Percentiles rank a stretch among this genome's conserved stretches.
Conservation (phyloP, 2,113 vertebrate species). For the Taxidea taxus region DNA sequence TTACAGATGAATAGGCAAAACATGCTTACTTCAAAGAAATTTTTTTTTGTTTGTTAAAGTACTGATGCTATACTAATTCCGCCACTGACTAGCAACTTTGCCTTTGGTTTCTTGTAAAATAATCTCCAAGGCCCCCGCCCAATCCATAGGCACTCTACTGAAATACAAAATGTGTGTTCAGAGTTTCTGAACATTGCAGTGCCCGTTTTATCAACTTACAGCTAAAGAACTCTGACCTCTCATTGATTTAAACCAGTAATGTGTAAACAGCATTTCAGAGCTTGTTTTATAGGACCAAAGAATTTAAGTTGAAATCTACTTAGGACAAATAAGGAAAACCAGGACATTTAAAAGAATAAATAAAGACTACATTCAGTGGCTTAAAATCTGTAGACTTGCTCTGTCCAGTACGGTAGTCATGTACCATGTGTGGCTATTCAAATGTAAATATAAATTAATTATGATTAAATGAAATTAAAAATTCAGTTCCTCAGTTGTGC, state of each 20-base stretch:
- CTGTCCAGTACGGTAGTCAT: not conserved
- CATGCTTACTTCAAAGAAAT: not conserved
- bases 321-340: not conserved
- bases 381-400: not conserved
- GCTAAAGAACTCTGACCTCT: slow-evolving; percentile 56
- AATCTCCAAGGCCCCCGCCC: not conserved
- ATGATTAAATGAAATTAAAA: not conserved
- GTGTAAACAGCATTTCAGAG: slow-evolving; percentile 45
- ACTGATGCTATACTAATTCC: not conserved
- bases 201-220: not conserved
- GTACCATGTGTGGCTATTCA: not conserved
- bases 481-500: not conserved
- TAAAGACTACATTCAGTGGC: not conserved
- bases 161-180: not conserved
- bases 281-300: slow-evolving; percentile 46
- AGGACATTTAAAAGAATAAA: not conserved
- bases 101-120: not conserved
- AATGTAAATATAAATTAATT: not conserved
- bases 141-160: not conserved
- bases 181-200: not conserved
- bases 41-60: not conserved
- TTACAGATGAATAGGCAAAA: slow-evolving; percentile 27
- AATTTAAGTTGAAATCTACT: slow-evolving; percentile 27
- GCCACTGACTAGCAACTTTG: not conserved
- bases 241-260: slow-evolving; percentile 50